Conservation (phyloP, 2,797 vertebrate species). For the Tarsius wallacei region DNA sequence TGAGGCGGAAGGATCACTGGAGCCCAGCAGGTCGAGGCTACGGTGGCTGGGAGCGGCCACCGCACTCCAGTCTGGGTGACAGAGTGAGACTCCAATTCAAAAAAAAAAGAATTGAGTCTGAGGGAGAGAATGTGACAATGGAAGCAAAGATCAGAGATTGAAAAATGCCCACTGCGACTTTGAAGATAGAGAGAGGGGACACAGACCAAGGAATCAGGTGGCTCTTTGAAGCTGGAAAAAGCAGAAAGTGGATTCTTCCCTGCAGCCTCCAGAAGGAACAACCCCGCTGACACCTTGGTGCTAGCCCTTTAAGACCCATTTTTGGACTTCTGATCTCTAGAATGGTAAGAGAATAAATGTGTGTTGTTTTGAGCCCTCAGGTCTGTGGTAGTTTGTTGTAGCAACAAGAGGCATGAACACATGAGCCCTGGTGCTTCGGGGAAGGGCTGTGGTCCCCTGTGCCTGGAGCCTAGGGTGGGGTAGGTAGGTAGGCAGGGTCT, state of each 20-base stretch:
- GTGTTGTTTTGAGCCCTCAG: not conserved
- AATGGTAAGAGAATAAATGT: not conserved
- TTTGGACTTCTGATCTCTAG: not conserved
- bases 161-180: not conserved
- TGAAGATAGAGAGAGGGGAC: not conserved
- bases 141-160: not conserved
- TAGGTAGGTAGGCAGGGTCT: not conserved
- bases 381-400: not conserved
- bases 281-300: too few species aligned
- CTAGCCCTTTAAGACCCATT: not conserved
- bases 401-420: not conserved
- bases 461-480: not conserved
- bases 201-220: not conserved
- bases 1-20: too few species aligned
- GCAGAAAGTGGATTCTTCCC: not conserved
- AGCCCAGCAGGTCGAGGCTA: too few species aligned
- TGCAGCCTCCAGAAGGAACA: not conserved
- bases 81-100: too few species aligned
- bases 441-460: fast-evolving
- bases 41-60: too few species aligned
- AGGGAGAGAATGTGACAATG: not conserved
- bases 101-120: not conserved
- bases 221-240: not conserved
- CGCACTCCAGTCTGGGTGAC: too few species aligned
- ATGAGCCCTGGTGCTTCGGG: not conserved